Evolutionary conservation across 2,113 vertebrate genomes (phyloP).

Genomic region (Apodemus speciosus): DNA sequence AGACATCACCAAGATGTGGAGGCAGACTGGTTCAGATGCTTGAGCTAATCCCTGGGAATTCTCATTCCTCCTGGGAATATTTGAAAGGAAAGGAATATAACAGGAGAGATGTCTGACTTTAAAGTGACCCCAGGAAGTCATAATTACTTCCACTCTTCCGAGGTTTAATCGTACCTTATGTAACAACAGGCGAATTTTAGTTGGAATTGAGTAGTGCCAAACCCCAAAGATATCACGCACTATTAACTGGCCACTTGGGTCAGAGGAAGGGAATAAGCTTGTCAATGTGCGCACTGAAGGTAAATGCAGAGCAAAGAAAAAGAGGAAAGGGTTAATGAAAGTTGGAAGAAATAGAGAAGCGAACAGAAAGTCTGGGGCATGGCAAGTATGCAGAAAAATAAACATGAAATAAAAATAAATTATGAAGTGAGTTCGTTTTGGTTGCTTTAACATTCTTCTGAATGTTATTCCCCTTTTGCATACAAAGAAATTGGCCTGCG

Average conservation of each 20-base stretch:
- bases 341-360: not conserved
- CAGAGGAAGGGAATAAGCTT: not conserved
- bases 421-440: not conserved
- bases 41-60: constrained; percentile 65
- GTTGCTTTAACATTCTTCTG: not conserved
- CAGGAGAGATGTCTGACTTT: constrained; percentile 62
- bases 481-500: not conserved
- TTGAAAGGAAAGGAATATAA: constrained; percentile 59
- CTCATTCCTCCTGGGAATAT: constrained; percentile 62
- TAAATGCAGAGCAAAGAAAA: constrained; percentile 21
- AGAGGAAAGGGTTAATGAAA: not conserved
- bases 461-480: not conserved
- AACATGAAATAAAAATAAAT: not conserved
- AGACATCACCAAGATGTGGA: constrained; percentile 62
- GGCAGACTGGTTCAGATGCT: constrained; percentile 66
- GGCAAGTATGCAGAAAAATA: not conserved
- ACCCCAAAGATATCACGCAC: not conserved
- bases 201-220: constrained; percentile 22
- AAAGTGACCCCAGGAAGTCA: constrained; percentile 45
- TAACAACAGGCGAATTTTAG: not conserved
- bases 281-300: not conserved
- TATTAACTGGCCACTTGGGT: not conserved
- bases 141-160: constrained; percentile 61
- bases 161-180: constrained; percentile 46
- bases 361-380: not conserved